Conservation (phyloP, 2,113 vertebrate genomes). For the Bucco capensis region DNA sequence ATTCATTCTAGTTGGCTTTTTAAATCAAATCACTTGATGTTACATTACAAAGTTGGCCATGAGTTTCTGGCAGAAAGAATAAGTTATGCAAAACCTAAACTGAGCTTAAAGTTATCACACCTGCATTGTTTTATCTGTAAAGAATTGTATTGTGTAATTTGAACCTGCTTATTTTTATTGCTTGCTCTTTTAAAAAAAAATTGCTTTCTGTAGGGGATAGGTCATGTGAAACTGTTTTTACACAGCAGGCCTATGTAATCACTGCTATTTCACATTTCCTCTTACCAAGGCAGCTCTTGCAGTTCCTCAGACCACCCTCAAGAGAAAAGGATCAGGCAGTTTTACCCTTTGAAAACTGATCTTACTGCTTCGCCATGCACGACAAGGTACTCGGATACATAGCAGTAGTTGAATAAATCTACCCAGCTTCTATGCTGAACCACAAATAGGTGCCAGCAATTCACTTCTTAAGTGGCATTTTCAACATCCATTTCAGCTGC, state of each 20-base stretch:
- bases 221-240: neutral
- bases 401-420: neutral
- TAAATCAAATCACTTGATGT: neutral
- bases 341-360: neutral
- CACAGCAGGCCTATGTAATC: neutral
- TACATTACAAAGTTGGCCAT: neutral
- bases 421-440: neutral
- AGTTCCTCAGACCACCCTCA: neutral
- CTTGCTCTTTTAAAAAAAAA: neutral
- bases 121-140: neutral
- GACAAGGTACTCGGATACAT: neutral
- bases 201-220: neutral
- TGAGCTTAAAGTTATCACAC: neutral
- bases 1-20: neutral
- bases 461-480: neutral
- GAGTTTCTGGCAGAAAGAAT: neutral
- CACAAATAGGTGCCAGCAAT: neutral
- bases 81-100: neutral
- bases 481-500: neutral
- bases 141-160: neutral
- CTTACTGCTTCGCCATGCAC: neutral
- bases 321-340: rapidly evolving
- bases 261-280: neutral
- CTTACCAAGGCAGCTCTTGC: neutral
- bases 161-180: neutral